Base-by-base conservation (phyloP, 2,888 invertebrate genomes). In the Monopis laevigella region DNA sequence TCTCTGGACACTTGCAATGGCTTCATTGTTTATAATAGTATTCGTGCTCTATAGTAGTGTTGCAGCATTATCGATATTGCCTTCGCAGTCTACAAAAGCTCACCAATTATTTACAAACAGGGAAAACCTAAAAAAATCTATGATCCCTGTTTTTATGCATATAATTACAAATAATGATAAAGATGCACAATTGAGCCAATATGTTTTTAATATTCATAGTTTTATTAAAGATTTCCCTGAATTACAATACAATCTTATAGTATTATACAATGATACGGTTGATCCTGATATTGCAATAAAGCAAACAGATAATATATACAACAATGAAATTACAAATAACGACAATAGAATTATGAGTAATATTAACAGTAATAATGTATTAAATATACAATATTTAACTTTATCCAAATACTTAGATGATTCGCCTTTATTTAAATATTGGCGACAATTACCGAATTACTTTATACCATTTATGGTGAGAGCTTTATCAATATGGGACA, bases 1-100 rank as follows among this genome's bases (percentile, higher is more conserved):
- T 3, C 72, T 68, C 47, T 73, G 66, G 70, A 78, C 75, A 74
- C 54, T 72, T 47, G 68, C 60, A 43, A 47, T 77, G 48, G 67
- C 61, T 26, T 75, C 77, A 71, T 59, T 77, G 40, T 62, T 59
- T 11, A 45, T 80, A 26, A 55, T 59, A 26, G 60, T 67, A 12
- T 66, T 77, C 24, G 50, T 77, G n/a, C 51, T 74, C 39, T 78
- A 77, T 46, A 77, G 70, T 42, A 62, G 56, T 41, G 45, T 70
- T 14, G 53, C 65, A 43, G 56, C 65, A 41, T 62, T 71, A 38
- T 55, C 65, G 26, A 48, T 62, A 39, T 40, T 67, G 26, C 64
- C 72, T 18, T 42, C 56, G 2, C 46, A 52, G 12, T 45, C 55
- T 17, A 46, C 46, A 38, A 51, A 46, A 47, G 34, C 45, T 18